Evolutionary conservation across 2,888 invertebrate genomes (phyloP).

Genomic region (Halocaridina rubra): DNA sequence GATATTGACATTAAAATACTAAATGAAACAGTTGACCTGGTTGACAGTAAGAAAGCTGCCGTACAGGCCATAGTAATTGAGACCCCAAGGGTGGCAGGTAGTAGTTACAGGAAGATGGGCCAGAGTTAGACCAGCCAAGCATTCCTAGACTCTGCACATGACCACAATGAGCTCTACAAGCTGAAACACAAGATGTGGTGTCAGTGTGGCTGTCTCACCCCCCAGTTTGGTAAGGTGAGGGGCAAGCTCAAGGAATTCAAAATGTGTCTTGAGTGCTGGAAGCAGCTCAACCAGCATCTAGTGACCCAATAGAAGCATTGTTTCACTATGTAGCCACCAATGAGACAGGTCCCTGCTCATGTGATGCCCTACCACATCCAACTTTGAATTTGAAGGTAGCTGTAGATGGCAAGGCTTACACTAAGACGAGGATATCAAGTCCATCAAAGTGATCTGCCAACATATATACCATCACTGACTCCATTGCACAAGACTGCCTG

Average conservation of each 20-base stretch:
- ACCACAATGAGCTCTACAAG: neutral
- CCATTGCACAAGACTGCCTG: neutral
- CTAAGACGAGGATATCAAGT: neutral
- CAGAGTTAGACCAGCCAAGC: neutral
- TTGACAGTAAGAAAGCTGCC: neutral
- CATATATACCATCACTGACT: neutral
- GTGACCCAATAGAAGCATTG: neutral
- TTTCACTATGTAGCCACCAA: too few relatives aligned
- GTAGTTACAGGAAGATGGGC: neutral
- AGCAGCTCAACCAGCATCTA: neutral
- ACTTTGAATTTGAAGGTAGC: neutral
- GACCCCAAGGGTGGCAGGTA: neutral
- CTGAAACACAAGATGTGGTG: neutral
- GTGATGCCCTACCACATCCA: slow-evolving; percentile 5
- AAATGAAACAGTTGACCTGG: neutral
- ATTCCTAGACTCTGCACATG: neutral
- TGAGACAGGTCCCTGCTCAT: neutral
- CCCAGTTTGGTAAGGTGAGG: slow-evolving; percentile 22
- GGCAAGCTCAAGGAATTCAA: slow-evolving; percentile 18
- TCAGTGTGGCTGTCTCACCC: slow-evolving; percentile 4
- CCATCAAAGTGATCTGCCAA: neutral
- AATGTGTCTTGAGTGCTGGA: slow-evolving; percentile 23
- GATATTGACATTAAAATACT: neutral
- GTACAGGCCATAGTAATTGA: neutral
- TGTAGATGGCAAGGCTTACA: slow-evolving; percentile 12